phyloP scores from a whole-genome alignment of 2,888 invertebrate genomes.

The Geotrupes spiniger region DNA sequence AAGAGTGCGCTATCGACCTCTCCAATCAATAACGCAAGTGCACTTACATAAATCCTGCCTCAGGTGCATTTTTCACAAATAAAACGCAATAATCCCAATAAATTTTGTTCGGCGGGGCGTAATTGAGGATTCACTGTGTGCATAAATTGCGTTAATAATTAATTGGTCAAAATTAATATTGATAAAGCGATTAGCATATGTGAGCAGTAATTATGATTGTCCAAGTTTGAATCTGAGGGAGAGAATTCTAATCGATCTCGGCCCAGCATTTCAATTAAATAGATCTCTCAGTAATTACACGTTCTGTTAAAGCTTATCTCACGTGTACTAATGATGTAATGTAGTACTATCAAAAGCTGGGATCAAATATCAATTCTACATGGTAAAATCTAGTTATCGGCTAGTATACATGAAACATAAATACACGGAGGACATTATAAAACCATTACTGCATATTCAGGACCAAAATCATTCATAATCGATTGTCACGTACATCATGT shows the following conservation, averaged over 20 bases:
- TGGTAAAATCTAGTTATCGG: not conserved
- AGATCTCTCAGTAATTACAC: constrained; percentile 26
- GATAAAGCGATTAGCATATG: constrained; percentile 16
- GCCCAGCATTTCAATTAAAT: constrained; percentile 19
- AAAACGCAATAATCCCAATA: constrained; percentile 32
- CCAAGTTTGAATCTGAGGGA: constrained; percentile 4
- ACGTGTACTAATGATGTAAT: constrained; percentile 30
- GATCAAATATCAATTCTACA: constrained; percentile 1
- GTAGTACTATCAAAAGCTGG: constrained; percentile 6
- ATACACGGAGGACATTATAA: no score
- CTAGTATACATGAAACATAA: not conserved
- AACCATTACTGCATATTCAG: no score
- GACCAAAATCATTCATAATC: no score
- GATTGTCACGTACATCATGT: no score
- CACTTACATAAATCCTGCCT: constrained; percentile 42
- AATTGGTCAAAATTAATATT: constrained; percentile 21
- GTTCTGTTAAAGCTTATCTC: constrained; percentile 27
- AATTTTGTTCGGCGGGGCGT: constrained; percentile 14
- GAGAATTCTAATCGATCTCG: constrained; percentile 14
- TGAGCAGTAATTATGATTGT: constrained; percentile 18
- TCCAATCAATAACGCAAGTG: constrained; percentile 41
- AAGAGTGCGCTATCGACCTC: constrained; percentile 41
- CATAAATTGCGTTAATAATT: constrained; percentile 19
- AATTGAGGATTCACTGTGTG: constrained; percentile 15
- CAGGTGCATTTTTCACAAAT: constrained; percentile 37